Evolutionary conservation across 1,140 invertebrate genomes (phyloP).

Genomic region (Saxidomus purpurata): DNA sequence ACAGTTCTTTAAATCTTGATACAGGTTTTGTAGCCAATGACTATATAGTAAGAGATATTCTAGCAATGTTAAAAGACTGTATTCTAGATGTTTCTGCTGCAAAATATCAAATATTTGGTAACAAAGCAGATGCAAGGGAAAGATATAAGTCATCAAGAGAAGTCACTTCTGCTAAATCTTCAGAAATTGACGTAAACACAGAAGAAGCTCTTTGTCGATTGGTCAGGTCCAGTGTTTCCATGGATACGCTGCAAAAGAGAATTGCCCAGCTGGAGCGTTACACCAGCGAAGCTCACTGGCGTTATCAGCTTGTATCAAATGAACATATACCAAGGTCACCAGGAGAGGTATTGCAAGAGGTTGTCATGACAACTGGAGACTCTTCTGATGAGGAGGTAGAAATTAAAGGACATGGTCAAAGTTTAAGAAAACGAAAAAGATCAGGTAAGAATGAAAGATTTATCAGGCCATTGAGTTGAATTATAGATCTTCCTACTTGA

Average conservation of each 20-base stretch:
- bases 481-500: too few species aligned
- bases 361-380: conserved; percentile 70
- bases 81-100: conserved; percentile 80
- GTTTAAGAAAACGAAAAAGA: conserved; percentile 15
- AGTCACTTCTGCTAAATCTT: neutral
- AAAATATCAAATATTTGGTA: conserved; percentile 73
- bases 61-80: conserved; percentile 82
- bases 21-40: conserved; percentile 84
- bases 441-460: too few species aligned
- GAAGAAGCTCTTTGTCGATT: conserved; percentile 75
- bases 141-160: conserved; percentile 38
- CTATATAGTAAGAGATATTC: conserved; percentile 84
- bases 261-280: conserved; percentile 80
- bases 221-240: conserved; percentile 75
- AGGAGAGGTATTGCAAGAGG: conserved; percentile 76
- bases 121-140: conserved; percentile 66
- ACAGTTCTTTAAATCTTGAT: conserved; percentile 66
- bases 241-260: conserved; percentile 73
- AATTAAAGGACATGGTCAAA: conserved; percentile 33
- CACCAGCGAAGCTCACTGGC: conserved; percentile 85
- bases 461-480: too few species aligned
- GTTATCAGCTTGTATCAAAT: conserved; percentile 84
- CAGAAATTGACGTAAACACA: conserved; percentile 64
- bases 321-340: conserved; percentile 79
- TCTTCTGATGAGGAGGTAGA: conserved; percentile 72